Base-by-base conservation (phyloP, 2,113 vertebrate genomes). In the Eolophus roseicapilla region DNA sequence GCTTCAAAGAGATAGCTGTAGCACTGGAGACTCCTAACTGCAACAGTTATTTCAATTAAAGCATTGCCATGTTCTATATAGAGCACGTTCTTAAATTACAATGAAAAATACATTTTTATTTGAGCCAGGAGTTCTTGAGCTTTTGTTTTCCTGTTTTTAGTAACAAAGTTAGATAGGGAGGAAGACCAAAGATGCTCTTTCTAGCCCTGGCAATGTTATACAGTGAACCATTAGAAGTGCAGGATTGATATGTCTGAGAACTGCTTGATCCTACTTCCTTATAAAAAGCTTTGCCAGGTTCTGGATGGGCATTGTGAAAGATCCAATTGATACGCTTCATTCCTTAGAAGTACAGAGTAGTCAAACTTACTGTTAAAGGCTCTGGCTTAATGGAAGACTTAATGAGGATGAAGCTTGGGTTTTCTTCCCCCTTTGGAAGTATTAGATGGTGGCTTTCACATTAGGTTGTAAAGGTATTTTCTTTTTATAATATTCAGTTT, bases 271-370 rank as follows among this genome's bases (percentile, higher is more conserved):
- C 37, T 46, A 29, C 57, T 69, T 80, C 47, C 53, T 44, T 69
- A 4, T 10, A 11, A 46, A 63, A 76, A 70, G 74, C 35, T 84
- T 53, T 76, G 23, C 39, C 27, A 65, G 27, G 50, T 70, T 84
- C 80, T 94, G 57, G 18, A n/a, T 39, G 43, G 19, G 57, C 29
- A 39, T 67, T 0, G 0, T 71, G 75, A 53, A 60, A 47, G 21
- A 29, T 43, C 9, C 0, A 3, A 31, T 62, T 44, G 8, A 14
- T 31, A 13, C 0, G 5, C 35, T 39, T 27, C 11, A 23, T 53
- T 14, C n/a, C n/a, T 59, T 53, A 21, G 13, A 64, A 74, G 46
- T 27, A 55, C 8, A 33, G 39, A 49, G 19, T 37, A 43, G n/a
- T 47, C 49, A 62, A 55, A 67, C 21, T 79, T 33, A 4, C 49